These are phyloP conservation scores for Atethmia centrago DNA, from an alignment of 2,888 invertebrate species.

Conservation along the genomic window DNA sequence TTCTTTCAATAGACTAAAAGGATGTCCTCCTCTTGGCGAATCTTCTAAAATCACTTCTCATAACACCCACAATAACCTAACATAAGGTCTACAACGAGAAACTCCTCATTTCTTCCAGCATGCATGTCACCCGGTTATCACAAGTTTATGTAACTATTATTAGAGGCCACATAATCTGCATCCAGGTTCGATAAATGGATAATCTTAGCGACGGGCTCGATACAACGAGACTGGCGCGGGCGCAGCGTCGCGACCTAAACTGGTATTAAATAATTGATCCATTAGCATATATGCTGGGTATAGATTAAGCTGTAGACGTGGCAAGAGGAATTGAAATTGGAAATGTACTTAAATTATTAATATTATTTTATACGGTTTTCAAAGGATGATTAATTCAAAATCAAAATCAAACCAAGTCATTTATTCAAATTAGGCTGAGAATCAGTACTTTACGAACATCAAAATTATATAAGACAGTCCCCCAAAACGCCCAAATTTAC, in stretches of 20 bases:
- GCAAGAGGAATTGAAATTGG: neutral
- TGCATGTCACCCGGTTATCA: slow-evolving; percentile 56
- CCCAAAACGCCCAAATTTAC: too few species aligned
- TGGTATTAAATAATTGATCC: slow-evolving; percentile 69
- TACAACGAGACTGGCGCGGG: slow-evolving; percentile 37
- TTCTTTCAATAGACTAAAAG: neutral
- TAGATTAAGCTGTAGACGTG: slow-evolving; percentile 50
- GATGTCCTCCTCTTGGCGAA: neutral
- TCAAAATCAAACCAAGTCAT: too few species aligned
- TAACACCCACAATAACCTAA: neutral
- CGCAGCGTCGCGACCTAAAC: slow-evolving; percentile 64
- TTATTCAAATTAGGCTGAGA: too few species aligned
- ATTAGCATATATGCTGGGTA: slow-evolving; percentile 65
- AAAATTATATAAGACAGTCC: too few species aligned
- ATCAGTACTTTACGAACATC: too few species aligned
- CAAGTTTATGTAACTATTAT: slow-evolving; percentile 60
- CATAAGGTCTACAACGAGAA: neutral
- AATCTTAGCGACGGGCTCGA: slow-evolving; percentile 58
- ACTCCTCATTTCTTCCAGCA: neutral
- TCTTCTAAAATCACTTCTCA: neutral
- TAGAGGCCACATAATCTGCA: slow-evolving; percentile 65
- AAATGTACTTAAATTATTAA: neutral
- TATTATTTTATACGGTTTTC: neutral
- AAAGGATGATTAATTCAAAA: neutral
- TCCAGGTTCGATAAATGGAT: slow-evolving; percentile 67